These are phyloP conservation scores for Sarcophaga carnaria DNA, from an alignment of 2,888 invertebrate species.

Conservation along the genomic window DNA sequence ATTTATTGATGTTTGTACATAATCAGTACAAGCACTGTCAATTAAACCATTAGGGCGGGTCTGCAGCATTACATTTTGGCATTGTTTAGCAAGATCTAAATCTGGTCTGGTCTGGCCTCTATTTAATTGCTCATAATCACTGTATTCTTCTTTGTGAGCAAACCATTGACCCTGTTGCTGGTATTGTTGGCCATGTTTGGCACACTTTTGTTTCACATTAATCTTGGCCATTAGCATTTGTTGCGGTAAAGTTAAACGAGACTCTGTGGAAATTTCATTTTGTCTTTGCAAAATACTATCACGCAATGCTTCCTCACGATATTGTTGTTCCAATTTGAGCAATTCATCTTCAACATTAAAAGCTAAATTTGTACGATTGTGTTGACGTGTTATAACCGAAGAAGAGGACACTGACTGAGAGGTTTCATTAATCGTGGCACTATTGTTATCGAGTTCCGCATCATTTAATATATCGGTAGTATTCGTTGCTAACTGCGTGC, in stretches of 20 bases:
- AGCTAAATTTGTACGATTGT: constrained; percentile 72
- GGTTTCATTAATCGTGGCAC: constrained; percentile 12
- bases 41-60: constrained; percentile 14
- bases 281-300: constrained; percentile 72
- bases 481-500: constrained; percentile 30
- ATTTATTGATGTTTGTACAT: constrained; percentile 35
- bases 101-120: constrained; percentile 5
- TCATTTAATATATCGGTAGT: constrained; percentile 19
- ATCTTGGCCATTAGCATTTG: constrained; percentile 64
- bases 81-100: constrained; percentile 11
- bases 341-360: constrained; percentile 79
- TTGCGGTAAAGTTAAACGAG: constrained; percentile 68
- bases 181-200: constrained; percentile 49
- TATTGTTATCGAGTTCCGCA: neutral
- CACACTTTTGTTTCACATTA: constrained; percentile 63
- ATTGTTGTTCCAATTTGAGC: constrained; percentile 76
- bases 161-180: constrained; percentile 74
- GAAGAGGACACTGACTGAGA: neutral
- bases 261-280: constrained; percentile 72
- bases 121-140: constrained; percentile 67
- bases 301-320: constrained; percentile 75
- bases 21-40: constrained; percentile 44
- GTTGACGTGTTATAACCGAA: constrained; percentile 26
- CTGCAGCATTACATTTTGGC: constrained; percentile 38
- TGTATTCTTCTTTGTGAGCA: constrained; percentile 77